Evolutionary conservation across 2,888 invertebrate species (phyloP), one percentile per base, ranked within the genome.

Genomic region (Drosophila merina): DNA sequence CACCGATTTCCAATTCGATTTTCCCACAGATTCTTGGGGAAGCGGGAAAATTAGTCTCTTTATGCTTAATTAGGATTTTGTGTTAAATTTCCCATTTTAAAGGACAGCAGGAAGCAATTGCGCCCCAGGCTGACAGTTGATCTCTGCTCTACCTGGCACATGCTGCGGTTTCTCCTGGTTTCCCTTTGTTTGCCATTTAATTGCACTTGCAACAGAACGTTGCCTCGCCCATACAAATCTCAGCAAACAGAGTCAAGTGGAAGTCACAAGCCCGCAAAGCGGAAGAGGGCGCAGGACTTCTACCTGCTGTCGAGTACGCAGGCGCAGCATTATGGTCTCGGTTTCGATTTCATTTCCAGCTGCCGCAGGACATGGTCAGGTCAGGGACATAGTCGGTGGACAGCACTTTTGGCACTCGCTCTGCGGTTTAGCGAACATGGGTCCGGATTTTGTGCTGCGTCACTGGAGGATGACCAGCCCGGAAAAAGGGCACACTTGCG

Each of bases 11-110:
- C 74, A 82, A 88, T 85, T 79, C 75, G 83, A 83, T 69, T 83
- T 79, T 79, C 51, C 44, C 62, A 63, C 48, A 64, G 49, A 47
- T 48, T 50, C 40, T 8, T 42, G 49, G 25, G 14, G 57, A 48
- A 49, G 54, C 50, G 57, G 25, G 66, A 57, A 79, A 88, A 85
- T 89, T 89, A 88, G 78, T 88, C 75, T 67, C 74, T 86, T 83
- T 85, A 88, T 88, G 87, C 86, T 79, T 89, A 89, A 90, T 90
- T 89, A 86, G 80, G 81, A 62, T 72, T 82, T 64, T 42, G 74
- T 69, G 76, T 62, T 63, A 26, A 70, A 75, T 80, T 74, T 76
- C 14, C 54, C 60, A 31, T 74, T 62, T 76, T n/a, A 10, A 40
- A 14, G 10, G 20, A 9, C 62, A 26, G 54, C 72, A 86, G 81